Evolutionary conservation across 1,140 invertebrate species (phyloP), one percentile per base, ranked within the genome.

Genomic region (Drepana arcuata): DNA sequence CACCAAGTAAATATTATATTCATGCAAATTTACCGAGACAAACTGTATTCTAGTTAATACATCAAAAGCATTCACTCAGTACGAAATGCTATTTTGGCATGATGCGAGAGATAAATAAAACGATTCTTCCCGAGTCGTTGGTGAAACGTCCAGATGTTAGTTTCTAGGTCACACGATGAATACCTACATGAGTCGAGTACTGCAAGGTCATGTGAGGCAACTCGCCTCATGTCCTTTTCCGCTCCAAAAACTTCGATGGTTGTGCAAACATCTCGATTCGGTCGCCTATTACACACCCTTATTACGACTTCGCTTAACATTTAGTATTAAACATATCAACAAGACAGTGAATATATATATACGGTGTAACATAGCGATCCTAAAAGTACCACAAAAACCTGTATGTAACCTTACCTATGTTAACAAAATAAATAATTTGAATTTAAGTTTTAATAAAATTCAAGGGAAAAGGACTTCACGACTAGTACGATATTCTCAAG

Each of bases 241-340:
- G 73, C 73, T 78, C 73, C 68, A 75, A 73, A 78, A 74, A 78
- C 59, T 48, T 41, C 56, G 41, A 25, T 46, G 30, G 45, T 78
- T 71, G 59, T 61, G 70, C 64, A 78, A 73, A 55, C 47, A 21
- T 27, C 45, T 42, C 4, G 4, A 9, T 21, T n/a, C 4, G 6
- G 24, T 26, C 6, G 6, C 24, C 24, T 26, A 5, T 9, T 21
- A 21, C 18, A 21, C 4, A 9, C 18, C 18, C 4, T 5, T 21
- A 21, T 4, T 21, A 21, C 9, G 18, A 21, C 9, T 21, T 4
- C 18, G 18, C 18, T 21, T 4, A 21, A 21, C 4, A 4, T 9
- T 21, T 21, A 21, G 18, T 21, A 21, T 21, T 21, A 21, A 21
- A 5, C 18, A 21, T 21, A 9, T 21, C n/a, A n/a, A n/a, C n/a